These are phyloP conservation scores for Lonchura striata DNA, from an alignment of 2,113 vertebrate species.

Conservation along the genomic window DNA sequence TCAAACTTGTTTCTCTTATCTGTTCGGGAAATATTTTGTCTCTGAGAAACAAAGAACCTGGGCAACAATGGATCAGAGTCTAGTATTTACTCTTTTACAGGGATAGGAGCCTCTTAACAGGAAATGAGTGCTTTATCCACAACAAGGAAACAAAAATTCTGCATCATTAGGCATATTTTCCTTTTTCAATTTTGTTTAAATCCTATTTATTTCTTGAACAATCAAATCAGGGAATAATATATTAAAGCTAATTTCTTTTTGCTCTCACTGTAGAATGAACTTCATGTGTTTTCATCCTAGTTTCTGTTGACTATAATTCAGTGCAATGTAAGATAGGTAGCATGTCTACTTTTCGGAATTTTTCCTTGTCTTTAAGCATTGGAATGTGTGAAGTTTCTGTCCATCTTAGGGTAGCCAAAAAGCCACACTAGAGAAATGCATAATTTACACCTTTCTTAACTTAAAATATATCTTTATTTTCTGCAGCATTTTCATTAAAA, in stretches of 20 bases:
- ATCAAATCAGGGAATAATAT: background rate
- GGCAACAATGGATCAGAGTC: conserved; percentile 65
- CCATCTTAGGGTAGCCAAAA: background rate
- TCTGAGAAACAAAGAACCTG: conserved; percentile 76
- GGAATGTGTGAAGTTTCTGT: background rate
- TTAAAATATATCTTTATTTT: background rate
- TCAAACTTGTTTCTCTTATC: conserved; percentile 78
- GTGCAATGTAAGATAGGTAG: background rate
- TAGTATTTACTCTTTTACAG: conserved; percentile 48
- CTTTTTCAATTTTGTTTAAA: background rate
- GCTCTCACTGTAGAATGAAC: background rate
- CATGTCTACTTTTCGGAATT: background rate
- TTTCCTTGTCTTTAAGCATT: background rate
- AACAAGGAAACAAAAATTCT: background rate
- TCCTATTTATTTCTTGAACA: background rate
- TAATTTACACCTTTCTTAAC: background rate
- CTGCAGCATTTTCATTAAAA: background rate
- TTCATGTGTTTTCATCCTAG: background rate
- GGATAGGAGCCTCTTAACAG: conserved; percentile 13
- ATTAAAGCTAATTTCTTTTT: conserved; percentile 16
- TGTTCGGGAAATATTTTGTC: conserved; percentile 78
- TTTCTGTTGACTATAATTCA: background rate
- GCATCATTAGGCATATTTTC: background rate
- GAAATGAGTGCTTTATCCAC: conserved; percentile 22
- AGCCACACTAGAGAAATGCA: background rate